Evolutionary conservation across 2,797 vertebrate genomes (phyloP).

Genomic region (Triplophysa bombifrons): DNA sequence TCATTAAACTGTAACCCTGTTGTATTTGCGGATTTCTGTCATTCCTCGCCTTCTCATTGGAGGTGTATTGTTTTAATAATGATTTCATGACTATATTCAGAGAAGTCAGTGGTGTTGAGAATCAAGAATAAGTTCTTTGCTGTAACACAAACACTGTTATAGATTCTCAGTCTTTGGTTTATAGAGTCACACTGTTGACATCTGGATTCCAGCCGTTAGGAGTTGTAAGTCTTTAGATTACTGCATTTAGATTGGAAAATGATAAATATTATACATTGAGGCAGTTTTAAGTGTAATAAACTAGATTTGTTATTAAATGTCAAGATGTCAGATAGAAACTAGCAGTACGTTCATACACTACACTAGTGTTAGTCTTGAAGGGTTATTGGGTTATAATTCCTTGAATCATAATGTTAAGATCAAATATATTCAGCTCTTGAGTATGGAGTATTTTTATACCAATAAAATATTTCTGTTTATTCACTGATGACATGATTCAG

Average conservation of each 20-base stretch:
- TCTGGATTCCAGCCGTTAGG: too few relatives aligned
- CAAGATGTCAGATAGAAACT: slow-evolving; percentile 8
- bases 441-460: slow-evolving; percentile 55
- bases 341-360: slow-evolving; percentile 2
- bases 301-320: background rate
- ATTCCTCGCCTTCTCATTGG: background rate
- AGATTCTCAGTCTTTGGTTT: background rate
- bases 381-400: slow-evolving; percentile 20
- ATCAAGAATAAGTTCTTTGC: too few relatives aligned
- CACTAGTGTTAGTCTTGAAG: slow-evolving; percentile 33
- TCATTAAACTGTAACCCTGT: background rate
- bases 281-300: background rate
- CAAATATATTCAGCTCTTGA: slow-evolving; percentile 38
- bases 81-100: too few relatives aligned
- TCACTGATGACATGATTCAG: background rate
- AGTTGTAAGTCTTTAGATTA: background rate
- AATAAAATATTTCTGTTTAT: slow-evolving; percentile 58
- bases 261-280: background rate
- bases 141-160: too few relatives aligned
- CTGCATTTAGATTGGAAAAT: background rate
- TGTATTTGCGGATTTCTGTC: background rate
- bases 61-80: background rate
- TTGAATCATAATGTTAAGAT: slow-evolving; percentile 8
- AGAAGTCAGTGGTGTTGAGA: too few relatives aligned
- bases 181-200: background rate